Percentiles rank a stretch among this genome's conserved stretches.
phyloP scores from a whole-genome alignment of 2,888 invertebrate species.

The Hydrotaea diabolus region DNA sequence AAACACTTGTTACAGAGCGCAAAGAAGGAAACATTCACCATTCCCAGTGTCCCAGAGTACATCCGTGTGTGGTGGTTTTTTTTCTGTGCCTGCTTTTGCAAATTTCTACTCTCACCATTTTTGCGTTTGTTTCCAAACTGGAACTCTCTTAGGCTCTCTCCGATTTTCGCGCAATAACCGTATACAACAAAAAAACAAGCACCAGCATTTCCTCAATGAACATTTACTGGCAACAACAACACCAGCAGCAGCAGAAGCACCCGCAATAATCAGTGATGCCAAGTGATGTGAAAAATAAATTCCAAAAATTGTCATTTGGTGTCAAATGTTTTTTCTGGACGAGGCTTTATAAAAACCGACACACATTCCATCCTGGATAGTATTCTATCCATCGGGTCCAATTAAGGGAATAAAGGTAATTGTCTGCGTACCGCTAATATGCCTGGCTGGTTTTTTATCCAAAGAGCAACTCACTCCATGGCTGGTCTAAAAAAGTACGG shows the following conservation, averaged over 20 bases:
- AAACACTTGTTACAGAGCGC: constrained; percentile 66
- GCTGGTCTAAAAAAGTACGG: no score
- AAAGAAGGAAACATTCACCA: constrained; percentile 15
- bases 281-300: background rate
- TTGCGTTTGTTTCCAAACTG: background rate
- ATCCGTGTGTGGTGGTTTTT: background rate
- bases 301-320: no score
- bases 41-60: background rate
- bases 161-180: constrained; percentile 50
- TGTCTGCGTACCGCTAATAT: no score
- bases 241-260: no score
- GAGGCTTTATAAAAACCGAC: no score
- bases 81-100: background rate
- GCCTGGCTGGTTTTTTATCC: no score
- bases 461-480: no score
- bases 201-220: constrained; percentile 51
- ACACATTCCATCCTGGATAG: no score
- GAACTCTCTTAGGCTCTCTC: constrained; percentile 28
- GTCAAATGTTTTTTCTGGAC: no score
- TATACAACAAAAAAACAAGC: constrained; percentile 18
- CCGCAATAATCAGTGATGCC: background rate
- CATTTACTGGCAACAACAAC: background rate
- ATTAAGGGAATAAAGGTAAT: no score
- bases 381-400: no score
- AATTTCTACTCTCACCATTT: constrained; percentile 16